These are phyloP conservation scores for Acrobasis consociella DNA, from an alignment of 2,888 invertebrate genomes.

Conservation along the genomic window DNA sequence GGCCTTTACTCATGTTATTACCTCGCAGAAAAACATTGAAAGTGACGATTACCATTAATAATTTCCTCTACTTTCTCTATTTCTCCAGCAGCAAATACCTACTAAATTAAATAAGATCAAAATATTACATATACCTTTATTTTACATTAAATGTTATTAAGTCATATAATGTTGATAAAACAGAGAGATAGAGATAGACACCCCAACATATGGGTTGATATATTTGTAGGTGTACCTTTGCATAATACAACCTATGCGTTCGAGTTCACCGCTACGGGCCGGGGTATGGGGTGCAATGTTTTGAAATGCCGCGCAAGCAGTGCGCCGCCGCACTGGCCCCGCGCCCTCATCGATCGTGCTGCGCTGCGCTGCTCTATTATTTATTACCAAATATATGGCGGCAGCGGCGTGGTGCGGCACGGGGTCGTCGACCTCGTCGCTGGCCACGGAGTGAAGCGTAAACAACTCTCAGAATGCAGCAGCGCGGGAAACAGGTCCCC, in stretches of 20 bases:
- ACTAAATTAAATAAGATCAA: too few relatives aligned
- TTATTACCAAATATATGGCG: slow-evolving; percentile 79
- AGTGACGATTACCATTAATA: background rate
- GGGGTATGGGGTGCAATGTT: slow-evolving; percentile 60
- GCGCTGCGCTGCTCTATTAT: slow-evolving; percentile 74
- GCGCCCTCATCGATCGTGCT: slow-evolving; percentile 66
- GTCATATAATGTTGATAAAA: too few relatives aligned
- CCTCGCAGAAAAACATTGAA: slow-evolving; percentile 3
- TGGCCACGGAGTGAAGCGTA: slow-evolving; percentile 60
- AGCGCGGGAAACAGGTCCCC: slow-evolving; percentile 65
- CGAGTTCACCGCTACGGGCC: slow-evolving; percentile 25
- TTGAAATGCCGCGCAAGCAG: slow-evolving; percentile 50
- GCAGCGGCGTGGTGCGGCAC: slow-evolving; percentile 71
- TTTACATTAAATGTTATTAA: too few relatives aligned
- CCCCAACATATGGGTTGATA: too few relatives aligned
- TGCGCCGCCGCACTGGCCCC: slow-evolving; percentile 71
- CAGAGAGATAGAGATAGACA: too few relatives aligned
- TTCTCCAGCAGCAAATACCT: too few relatives aligned
- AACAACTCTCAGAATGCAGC: slow-evolving; percentile 65
- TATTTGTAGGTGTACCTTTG: too few relatives aligned
- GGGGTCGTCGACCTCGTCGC: slow-evolving; percentile 63
- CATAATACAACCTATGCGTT: slow-evolving; percentile 25
- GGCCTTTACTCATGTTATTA: slow-evolving; percentile 44
- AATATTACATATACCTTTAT: too few relatives aligned
- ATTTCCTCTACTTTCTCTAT: too few relatives aligned